phyloP scores from a whole-genome alignment of 2,888 invertebrate genomes.

The Tridacna gigas region DNA sequence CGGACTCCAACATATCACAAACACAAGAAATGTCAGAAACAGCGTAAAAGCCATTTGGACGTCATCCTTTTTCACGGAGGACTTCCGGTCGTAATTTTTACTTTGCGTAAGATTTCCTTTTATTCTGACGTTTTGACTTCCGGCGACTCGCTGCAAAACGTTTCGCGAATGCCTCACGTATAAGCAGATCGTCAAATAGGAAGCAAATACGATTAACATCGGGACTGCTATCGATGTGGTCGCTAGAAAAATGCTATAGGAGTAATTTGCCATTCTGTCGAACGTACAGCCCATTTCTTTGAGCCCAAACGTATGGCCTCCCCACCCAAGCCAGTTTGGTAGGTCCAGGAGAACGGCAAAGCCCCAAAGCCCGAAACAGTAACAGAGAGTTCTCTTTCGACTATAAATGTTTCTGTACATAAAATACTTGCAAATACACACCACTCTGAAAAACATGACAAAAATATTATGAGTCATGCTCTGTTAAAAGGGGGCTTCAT shows the following conservation, averaged over 20 bases:
- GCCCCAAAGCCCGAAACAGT: constrained; percentile 67
- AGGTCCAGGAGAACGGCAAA: constrained; percentile 63
- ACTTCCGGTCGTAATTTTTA: constrained; percentile 15
- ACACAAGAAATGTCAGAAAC: constrained; percentile 71
- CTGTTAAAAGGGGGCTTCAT: no score
- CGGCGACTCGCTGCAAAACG: constrained; percentile 25
- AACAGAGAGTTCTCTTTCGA: constrained; percentile 61
- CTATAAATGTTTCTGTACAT: constrained; percentile 66
- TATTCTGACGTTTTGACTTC: constrained; percentile 17
- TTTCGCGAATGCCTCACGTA: constrained; percentile 54
- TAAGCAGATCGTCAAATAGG: constrained; percentile 64
- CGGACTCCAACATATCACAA: constrained; percentile 71
- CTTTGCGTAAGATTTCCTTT: constrained; percentile 19
- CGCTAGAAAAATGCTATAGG: constrained; percentile 72
- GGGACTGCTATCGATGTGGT: constrained; percentile 64
- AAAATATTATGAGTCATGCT: no score
- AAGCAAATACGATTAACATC: constrained; percentile 63
- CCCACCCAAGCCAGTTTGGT: constrained; percentile 75
- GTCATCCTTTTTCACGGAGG: constrained; percentile 57
- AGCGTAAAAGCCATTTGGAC: constrained; percentile 71
- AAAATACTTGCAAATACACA: constrained; percentile 66
- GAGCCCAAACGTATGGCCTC: constrained; percentile 72
- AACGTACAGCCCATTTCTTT: constrained; percentile 75
- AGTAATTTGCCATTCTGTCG: constrained; percentile 68
- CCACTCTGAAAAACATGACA: constrained; percentile 60